A percentile compares a stretch with the other conserved stretches of the same genome.
Conservation (phyloP, 2,888 invertebrate species). For the Xanthia icteritia region DNA sequence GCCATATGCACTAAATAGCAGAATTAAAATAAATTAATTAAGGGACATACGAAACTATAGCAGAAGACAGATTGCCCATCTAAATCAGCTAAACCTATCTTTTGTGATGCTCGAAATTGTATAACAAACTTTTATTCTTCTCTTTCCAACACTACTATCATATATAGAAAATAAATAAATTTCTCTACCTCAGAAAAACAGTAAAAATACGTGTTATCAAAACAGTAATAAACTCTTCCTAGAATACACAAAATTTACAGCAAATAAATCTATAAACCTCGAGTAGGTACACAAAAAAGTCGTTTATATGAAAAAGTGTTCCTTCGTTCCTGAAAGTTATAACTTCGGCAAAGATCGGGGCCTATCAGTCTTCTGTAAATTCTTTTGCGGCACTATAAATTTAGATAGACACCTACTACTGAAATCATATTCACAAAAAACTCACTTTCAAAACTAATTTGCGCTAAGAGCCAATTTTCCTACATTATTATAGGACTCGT, state of each 20-base stretch:
- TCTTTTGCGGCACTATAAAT: slow-evolving; percentile 47
- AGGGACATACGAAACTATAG: neutral
- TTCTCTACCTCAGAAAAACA: neutral
- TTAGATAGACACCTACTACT: slow-evolving; percentile 32
- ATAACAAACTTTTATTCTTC: neutral
- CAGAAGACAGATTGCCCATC: neutral
- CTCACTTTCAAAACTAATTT: slow-evolving; percentile 35
- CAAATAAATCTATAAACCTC: slow-evolving; percentile 50
- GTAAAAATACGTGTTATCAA: slow-evolving; percentile 31
- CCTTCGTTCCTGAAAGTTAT: slow-evolving; percentile 27
- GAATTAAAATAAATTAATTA: no score
- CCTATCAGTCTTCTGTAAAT: slow-evolving; percentile 57
- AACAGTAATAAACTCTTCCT: slow-evolving; percentile 40
- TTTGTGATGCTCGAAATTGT: neutral
- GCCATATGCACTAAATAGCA: no score
- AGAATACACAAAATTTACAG: slow-evolving; percentile 48
- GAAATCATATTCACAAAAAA: slow-evolving; percentile 31
- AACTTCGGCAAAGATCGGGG: slow-evolving; percentile 34
- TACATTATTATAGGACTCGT: slow-evolving; percentile 44
- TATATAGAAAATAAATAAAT: slow-evolving; percentile 32
- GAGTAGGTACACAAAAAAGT: slow-evolving; percentile 32
- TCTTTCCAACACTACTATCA: neutral
- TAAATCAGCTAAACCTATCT: neutral
- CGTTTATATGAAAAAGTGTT: slow-evolving; percentile 52
- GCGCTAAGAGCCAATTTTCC: slow-evolving; percentile 25